A percentile compares a stretch with the other conserved stretches of the same genome.
phyloP scores from a whole-genome alignment of 2,888 invertebrate species.

The Didymodactylos carnosus region DNA sequence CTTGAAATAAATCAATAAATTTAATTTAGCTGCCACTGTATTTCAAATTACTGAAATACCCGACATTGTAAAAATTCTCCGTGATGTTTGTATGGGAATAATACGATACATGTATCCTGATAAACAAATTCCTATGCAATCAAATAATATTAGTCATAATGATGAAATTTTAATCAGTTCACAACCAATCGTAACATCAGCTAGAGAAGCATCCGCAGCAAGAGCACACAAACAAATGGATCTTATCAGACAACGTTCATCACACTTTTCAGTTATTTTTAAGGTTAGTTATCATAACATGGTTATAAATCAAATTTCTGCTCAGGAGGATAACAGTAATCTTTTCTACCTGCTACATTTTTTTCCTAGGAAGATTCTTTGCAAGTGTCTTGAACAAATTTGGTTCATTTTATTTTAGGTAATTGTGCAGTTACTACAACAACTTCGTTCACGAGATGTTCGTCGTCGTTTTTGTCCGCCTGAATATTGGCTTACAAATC shows the following conservation, averaged over 20 bases:
- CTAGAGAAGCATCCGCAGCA: too few relatives aligned
- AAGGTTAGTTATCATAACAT: too few relatives aligned
- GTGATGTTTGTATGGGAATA: slow-evolving; percentile 60
- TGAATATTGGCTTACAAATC: slow-evolving; percentile 46
- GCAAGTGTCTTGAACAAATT: too few relatives aligned
- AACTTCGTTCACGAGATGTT: slow-evolving; percentile 64
- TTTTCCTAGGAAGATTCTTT: too few relatives aligned
- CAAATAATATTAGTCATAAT: neutral
- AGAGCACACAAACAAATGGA: too few relatives aligned
- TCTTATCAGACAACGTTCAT: neutral
- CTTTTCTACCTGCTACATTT: too few relatives aligned
- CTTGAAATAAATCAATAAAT: too few relatives aligned
- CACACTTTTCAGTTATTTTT: neutral
- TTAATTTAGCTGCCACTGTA: neutral
- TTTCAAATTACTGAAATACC: slow-evolving; percentile 42
- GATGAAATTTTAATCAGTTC: neutral
- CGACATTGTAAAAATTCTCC: slow-evolving; percentile 49
- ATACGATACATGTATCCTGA: slow-evolving; percentile 69
- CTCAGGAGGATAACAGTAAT: too few relatives aligned
- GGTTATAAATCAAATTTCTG: too few relatives aligned
- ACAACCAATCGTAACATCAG: too few relatives aligned
- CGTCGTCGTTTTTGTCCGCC: slow-evolving; percentile 56
- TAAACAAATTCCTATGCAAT: slow-evolving; percentile 6
- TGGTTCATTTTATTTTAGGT: slow-evolving; percentile 35
- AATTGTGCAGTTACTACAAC: slow-evolving; percentile 53